Percentiles rank a stretch among this genome's conserved stretches.
Evolutionary conservation across 2,797 vertebrate species (phyloP).

Genomic region (Halcyon badia): DNA sequence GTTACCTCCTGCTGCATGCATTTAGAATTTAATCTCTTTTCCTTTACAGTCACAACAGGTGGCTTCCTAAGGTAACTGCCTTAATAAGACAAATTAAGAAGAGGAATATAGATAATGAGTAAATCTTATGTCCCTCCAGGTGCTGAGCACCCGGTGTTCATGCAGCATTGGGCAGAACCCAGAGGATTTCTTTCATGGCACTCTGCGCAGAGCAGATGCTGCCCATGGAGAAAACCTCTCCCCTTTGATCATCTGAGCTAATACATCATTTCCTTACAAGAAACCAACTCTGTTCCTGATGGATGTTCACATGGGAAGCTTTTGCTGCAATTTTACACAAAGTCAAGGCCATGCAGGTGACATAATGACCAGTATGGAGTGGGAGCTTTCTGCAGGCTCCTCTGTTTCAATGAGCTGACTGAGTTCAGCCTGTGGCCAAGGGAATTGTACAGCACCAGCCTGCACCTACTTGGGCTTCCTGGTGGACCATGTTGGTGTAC

Average conservation of each 20-base stretch:
- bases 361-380: background rate
- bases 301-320: background rate
- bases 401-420: background rate
- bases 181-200: background rate
- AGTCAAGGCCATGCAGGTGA: background rate
- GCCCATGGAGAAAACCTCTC: background rate
- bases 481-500: too few species aligned
- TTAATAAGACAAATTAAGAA: background rate
- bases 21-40: background rate
- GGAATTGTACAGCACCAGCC: too few species aligned
- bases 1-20: background rate
- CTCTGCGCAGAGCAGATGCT: background rate
- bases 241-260: background rate
- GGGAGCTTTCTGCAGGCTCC: background rate
- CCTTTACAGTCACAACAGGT: background rate
- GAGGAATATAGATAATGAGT: background rate
- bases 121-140: background rate
- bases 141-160: fast-evolving
- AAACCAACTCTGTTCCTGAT: background rate
- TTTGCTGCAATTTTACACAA: background rate
- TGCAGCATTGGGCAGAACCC: too few species aligned
- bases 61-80: background rate
- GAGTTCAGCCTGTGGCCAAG: background rate
- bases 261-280: background rate
- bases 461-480: fast-evolving